Percentiles rank a stretch among this genome's conserved stretches.
phyloP scores from a whole-genome alignment of 2,797 vertebrate species.

The Cryptoblepharus egeriae region DNA sequence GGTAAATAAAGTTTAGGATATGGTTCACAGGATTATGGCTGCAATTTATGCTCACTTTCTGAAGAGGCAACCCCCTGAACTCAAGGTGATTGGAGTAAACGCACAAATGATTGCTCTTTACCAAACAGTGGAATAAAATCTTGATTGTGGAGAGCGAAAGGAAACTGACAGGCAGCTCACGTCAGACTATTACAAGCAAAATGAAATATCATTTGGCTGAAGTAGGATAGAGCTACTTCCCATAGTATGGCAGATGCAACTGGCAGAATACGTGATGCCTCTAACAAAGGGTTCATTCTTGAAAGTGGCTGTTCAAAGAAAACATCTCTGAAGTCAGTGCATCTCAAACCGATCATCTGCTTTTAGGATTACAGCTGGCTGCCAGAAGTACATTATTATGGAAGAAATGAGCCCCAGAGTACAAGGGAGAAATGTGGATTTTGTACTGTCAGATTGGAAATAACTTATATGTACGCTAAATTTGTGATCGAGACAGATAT shows the following conservation, averaged over 20 bases:
- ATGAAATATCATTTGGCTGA: background rate
- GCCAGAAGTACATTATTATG: fast-evolving
- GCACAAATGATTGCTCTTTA: too few species aligned
- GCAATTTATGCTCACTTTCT: too few species aligned
- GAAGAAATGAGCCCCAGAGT: background rate
- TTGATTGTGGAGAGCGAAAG: background rate
- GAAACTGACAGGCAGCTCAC: background rate
- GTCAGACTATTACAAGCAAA: background rate
- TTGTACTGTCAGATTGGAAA: background rate
- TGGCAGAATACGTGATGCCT: background rate
- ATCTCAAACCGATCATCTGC: background rate
- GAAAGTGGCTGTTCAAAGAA: background rate
- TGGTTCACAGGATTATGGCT: too few species aligned
- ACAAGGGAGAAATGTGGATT: background rate
- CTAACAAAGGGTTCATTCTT: background rate
- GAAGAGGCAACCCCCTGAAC: too few species aligned
- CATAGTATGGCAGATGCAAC: background rate
- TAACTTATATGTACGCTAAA: background rate
- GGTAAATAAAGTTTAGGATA: too few species aligned
- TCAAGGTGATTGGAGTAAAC: too few species aligned
- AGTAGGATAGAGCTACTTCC: background rate
- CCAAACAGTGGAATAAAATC: background rate
- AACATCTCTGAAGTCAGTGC: background rate
- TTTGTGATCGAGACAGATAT: background rate
- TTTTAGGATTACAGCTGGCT: background rate